Percentiles rank a stretch among this genome's conserved stretches.
These are phyloP conservation scores for Tychaedon coryphoeus DNA, from an alignment of 2,113 vertebrate genomes.

Conservation along the genomic window DNA sequence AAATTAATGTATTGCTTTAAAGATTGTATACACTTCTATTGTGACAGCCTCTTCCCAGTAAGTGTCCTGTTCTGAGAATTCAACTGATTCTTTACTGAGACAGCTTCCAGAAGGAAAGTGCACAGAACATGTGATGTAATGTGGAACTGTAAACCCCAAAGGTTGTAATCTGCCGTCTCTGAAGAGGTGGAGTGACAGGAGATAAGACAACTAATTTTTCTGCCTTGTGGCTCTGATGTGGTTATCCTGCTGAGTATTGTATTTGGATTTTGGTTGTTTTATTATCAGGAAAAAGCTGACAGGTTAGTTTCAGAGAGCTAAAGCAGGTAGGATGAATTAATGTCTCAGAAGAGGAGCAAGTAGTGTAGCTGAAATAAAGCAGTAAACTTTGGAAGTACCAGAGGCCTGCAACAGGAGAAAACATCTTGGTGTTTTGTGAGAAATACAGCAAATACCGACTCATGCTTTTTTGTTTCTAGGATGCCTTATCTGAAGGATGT, in stretches of 20 bases:
- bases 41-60: not conserved
- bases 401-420: not conserved
- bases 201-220: not conserved
- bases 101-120: not conserved
- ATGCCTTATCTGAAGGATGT: not conserved
- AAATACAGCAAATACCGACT: not conserved
- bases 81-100: not conserved
- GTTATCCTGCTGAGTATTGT: not conserved
- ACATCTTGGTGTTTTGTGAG: not conserved
- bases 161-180: constrained; percentile 1
- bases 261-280: not conserved
- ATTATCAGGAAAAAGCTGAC: not conserved
- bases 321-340: not conserved
- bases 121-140: not conserved
- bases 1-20: not conserved
- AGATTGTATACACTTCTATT: not conserved
- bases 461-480: not conserved
- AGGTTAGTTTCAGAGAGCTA: not conserved
- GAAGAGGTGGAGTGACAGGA: not conserved
- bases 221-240: constrained; percentile 24
- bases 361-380: not conserved
- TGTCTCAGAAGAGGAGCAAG: not conserved
- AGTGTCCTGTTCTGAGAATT: not conserved
- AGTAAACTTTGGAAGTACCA: not conserved
- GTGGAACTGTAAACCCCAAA: not conserved